A percentile compares a stretch with the other conserved stretches of the same genome.
phyloP scores from a whole-genome alignment of 2,113 vertebrate genomes.

The Rhodinocichla rosea region DNA sequence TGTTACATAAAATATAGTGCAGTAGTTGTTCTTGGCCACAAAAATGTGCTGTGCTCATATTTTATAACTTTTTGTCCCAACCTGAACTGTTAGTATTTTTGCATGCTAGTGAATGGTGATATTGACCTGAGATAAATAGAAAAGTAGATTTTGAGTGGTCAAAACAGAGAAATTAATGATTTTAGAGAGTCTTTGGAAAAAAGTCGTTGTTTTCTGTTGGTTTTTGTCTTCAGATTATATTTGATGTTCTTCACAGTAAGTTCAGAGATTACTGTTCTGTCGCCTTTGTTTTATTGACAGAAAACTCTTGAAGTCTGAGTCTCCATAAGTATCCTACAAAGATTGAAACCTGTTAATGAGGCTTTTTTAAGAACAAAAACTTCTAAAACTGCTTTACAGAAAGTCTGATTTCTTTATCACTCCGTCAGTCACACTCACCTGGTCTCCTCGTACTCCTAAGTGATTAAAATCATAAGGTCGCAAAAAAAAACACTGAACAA shows the following conservation, averaged over 20 bases:
- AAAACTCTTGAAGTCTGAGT: slow-evolving; percentile 26
- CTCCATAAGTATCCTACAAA: not conserved
- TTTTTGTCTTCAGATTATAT: slow-evolving; percentile 13
- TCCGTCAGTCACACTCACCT: not conserved
- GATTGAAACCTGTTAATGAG: not conserved
- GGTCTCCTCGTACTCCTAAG: not conserved
- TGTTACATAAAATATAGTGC: not conserved
- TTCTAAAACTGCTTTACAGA: not conserved
- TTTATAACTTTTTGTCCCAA: not conserved
- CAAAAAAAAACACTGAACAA: not conserved
- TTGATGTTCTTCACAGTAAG: not conserved
- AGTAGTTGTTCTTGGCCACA: not conserved
- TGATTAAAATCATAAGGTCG: not conserved
- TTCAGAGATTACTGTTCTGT: not conserved
- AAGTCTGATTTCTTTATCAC: not conserved
- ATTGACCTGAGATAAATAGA: not conserved
- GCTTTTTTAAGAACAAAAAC: not conserved
- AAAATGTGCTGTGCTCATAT: not conserved
- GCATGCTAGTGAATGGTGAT: not conserved
- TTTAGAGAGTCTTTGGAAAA: not conserved
- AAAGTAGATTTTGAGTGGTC: not conserved
- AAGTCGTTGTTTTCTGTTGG: not conserved
- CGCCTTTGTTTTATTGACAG: slow-evolving; percentile 1
- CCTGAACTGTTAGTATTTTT: not conserved
- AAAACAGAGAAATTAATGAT: not conserved